Conservation (phyloP, 2,113 vertebrate genomes). For the Pomatostomus ruficeps region DNA sequence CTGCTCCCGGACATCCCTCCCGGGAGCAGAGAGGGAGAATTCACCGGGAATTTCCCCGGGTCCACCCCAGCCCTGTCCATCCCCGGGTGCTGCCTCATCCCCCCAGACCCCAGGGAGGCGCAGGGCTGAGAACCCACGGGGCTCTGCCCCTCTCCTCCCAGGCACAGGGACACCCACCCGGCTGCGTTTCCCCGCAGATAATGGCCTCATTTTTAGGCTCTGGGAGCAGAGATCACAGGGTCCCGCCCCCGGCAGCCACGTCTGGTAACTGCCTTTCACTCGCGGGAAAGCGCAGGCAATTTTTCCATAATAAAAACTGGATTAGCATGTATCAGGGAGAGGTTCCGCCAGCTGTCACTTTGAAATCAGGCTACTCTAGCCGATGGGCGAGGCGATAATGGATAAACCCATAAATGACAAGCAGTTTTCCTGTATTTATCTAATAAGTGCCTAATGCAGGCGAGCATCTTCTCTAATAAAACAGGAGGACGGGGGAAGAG, state of each 20-base stretch:
- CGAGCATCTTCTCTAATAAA: constrained; percentile 65
- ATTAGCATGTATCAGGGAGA: constrained; percentile 96
- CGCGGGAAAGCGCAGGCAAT: constrained; percentile 85
- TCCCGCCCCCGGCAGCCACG: constrained; percentile 75
- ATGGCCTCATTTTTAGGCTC: constrained; percentile 71
- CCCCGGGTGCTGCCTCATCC: accelerated
- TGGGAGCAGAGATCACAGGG: constrained; percentile 71
- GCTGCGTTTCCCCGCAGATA: too few relatives aligned
- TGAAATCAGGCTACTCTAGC: constrained; percentile 89
- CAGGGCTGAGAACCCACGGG: accelerated
- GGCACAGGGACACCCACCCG: too few relatives aligned
- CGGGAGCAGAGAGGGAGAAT: too few relatives aligned
- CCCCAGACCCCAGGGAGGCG: not conserved
- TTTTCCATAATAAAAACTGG: constrained; percentile 99
- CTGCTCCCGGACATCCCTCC: too few relatives aligned
- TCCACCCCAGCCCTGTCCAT: not conserved
- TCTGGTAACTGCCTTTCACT: constrained; percentile 82
- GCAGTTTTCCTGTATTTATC: constrained; percentile 74
- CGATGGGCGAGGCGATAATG: constrained; percentile 81
- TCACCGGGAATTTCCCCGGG: accelerated
- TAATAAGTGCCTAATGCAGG: constrained; percentile 67
- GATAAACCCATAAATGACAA: constrained; percentile 85
- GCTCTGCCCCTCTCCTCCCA: too few relatives aligned
- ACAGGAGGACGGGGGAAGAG: constrained; percentile 27
- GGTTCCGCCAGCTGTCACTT: constrained; percentile 95